These are phyloP conservation scores for Mormyrops boulengeri DNA, from an alignment of 2,797 vertebrate species.

Conservation along the genomic window DNA sequence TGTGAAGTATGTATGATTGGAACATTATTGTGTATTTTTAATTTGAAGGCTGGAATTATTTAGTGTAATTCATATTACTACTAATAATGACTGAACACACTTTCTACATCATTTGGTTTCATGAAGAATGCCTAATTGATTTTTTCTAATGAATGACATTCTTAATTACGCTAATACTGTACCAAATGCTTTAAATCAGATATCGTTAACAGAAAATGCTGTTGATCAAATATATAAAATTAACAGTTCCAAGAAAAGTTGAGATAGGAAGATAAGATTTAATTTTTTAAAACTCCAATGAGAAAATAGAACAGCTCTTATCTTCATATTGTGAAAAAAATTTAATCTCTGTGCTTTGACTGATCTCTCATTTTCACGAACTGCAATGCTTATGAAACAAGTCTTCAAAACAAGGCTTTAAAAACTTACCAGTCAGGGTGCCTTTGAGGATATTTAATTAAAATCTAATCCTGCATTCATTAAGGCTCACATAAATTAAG, in stretches of 20 bases:
- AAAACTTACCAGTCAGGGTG: slow-evolving; percentile 99
- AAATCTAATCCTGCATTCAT: slow-evolving; percentile 99
- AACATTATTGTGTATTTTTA: not conserved
- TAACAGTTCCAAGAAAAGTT: slow-evolving; percentile 77
- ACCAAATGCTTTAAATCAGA: slow-evolving; percentile 76
- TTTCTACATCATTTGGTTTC: slow-evolving; percentile 63
- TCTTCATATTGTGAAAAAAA: slow-evolving; percentile 84
- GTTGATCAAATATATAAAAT: slow-evolving; percentile 88
- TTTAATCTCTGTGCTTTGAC: slow-evolving; percentile 79
- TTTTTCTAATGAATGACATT: slow-evolving; percentile 75
- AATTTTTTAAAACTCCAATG: slow-evolving; percentile 79
- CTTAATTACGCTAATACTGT: slow-evolving; percentile 82
- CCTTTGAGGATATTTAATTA: slow-evolving; percentile 99
- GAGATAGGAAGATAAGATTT: slow-evolving; percentile 74
- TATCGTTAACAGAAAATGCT: slow-evolving; percentile 67
- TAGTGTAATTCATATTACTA: slow-evolving; percentile 66
- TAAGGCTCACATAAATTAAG: slow-evolving; percentile 99
- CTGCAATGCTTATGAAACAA: slow-evolving; percentile 94
- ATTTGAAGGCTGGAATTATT: slow-evolving; percentile 52
- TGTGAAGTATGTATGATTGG: not conserved
- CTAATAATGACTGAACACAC: slow-evolving; percentile 73
- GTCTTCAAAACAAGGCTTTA: slow-evolving; percentile 99
- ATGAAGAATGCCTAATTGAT: slow-evolving; percentile 76
- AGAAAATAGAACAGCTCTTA: slow-evolving; percentile 84
- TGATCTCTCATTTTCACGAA: slow-evolving; percentile 91